A percentile compares a stretch with the other conserved stretches of the same genome.
Conservation (phyloP, 1,140 invertebrate species). For the Anastrepha ludens region DNA sequence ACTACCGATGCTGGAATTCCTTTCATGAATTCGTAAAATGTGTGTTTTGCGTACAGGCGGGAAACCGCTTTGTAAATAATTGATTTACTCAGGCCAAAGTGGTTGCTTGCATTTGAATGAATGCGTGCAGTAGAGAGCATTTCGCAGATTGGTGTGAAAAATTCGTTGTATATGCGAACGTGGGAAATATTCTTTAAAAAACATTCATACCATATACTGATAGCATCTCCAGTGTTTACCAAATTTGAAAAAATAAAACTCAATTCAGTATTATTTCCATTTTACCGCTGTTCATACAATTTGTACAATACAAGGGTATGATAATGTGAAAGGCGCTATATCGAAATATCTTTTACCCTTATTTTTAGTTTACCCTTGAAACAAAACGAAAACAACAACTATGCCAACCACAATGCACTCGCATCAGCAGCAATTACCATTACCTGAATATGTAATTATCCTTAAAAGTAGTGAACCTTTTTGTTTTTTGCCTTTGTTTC, state of each 20-base stretch:
- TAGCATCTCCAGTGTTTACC: not conserved
- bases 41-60: not conserved
- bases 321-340: not conserved
- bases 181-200: not conserved
- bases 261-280: not conserved
- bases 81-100: conserved; percentile 4
- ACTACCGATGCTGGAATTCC: not conserved
- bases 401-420: not conserved
- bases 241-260: not conserved
- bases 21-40: not conserved
- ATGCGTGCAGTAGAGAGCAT: not conserved
- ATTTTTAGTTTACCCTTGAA: conserved; percentile 33
- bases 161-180: not conserved
- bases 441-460: conserved; percentile 49
- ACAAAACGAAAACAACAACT: conserved; percentile 18
- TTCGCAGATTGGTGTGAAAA: not conserved
- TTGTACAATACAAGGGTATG: not conserved
- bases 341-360: conserved; percentile 12
- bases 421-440: conserved; percentile 29
- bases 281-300: not conserved
- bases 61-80: conserved; percentile 36
- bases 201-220: not conserved
- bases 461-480: conserved; percentile 32
- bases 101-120: not conserved
- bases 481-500: conserved; percentile 19